A percentile compares a stretch with the other conserved stretches of the same genome.
These are phyloP conservation scores for Melanotaenia duboulayi DNA, from an alignment of 2,113 vertebrate species.

Conservation along the genomic window DNA sequence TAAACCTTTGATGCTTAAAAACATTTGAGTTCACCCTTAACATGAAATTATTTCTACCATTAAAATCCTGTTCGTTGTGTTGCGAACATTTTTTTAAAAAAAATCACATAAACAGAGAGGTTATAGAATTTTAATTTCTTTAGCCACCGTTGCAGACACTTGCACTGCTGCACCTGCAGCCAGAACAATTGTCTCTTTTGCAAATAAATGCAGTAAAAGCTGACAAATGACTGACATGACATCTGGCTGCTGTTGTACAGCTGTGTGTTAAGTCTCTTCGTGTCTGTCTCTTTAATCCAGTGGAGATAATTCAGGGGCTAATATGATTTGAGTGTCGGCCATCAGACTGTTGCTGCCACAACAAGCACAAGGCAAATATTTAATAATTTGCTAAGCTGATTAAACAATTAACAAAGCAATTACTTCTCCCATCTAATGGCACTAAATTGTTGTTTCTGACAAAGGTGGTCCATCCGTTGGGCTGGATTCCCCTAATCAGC, in stretches of 20 bases:
- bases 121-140: slow-evolving; percentile 6
- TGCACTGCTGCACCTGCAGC: slow-evolving; percentile 4
- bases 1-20: no score
- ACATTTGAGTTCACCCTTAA: no score
- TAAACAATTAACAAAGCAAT: slow-evolving; percentile 80
- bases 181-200: slow-evolving; percentile 2
- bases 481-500: slow-evolving; percentile 74
- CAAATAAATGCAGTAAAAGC: slow-evolving; percentile 1
- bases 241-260: slow-evolving; percentile 68
- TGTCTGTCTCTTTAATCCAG: slow-evolving; percentile 71
- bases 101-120: not conserved
- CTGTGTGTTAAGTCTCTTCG: slow-evolving; percentile 67
- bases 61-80: not conserved
- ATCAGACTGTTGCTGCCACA: slow-evolving; percentile 71
- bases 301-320: slow-evolving; percentile 75
- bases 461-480: slow-evolving; percentile 73
- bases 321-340: slow-evolving; percentile 79
- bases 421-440: slow-evolving; percentile 77
- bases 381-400: slow-evolving; percentile 80
- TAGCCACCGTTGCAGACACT: slow-evolving; percentile 9
- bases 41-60: not conserved
- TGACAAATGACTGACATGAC: slow-evolving; percentile 44
- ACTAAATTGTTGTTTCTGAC: slow-evolving; percentile 79
- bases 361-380: slow-evolving; percentile 76
- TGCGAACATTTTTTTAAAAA: not conserved